Conservation (phyloP, 2,797 vertebrate species). For the Xiphorhynchus erythropygius region DNA sequence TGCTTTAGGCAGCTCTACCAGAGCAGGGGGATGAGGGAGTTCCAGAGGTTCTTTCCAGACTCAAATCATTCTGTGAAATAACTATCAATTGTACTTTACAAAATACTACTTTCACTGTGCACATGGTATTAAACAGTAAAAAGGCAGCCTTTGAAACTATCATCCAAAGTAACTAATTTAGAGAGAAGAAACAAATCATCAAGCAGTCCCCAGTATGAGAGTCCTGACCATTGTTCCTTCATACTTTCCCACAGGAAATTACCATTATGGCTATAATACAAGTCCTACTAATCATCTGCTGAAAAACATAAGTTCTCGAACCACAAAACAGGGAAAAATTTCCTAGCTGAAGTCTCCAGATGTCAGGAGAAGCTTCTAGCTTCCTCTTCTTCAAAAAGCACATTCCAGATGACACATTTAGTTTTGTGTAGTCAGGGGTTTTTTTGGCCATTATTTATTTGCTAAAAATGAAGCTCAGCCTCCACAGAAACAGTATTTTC, state of each 20-base stretch:
- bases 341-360: not conserved
- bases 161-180: not conserved
- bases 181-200: not conserved
- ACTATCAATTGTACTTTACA: not conserved
- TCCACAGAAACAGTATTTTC: not conserved
- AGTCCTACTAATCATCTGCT: not conserved
- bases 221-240: not conserved
- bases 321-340: not conserved
- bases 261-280: not conserved
- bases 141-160: not conserved
- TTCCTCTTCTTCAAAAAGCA: not conserved
- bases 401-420: not conserved
- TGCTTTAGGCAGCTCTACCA: too few species aligned
- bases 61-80: not conserved
- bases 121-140: not conserved
- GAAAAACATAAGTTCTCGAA: not conserved
- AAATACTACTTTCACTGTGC: not conserved
- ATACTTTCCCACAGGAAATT: not conserved
- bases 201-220: not conserved
- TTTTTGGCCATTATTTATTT: not conserved
- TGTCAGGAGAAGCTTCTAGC: not conserved
- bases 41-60: not conserved
- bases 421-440: not conserved
- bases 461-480: not conserved
- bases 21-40: not conserved